phyloP scores from a whole-genome alignment of 1,140 invertebrate genomes.

The Odontomachus brunneus region DNA sequence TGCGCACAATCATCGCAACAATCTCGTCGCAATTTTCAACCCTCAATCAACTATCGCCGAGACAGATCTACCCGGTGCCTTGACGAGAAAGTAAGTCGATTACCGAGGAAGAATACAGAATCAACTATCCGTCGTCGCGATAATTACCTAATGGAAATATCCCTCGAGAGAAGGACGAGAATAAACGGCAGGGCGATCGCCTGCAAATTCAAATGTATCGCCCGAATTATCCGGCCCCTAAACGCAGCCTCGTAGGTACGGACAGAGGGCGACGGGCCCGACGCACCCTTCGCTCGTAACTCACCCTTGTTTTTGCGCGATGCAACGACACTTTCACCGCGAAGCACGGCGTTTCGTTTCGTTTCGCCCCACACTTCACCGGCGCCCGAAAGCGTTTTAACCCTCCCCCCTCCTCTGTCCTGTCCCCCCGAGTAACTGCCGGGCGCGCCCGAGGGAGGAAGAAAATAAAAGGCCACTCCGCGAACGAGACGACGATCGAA shows the following conservation, averaged over 20 bases:
- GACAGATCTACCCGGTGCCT: not conserved
- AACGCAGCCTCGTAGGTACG: conserved; percentile 62
- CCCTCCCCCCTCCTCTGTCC: conserved; percentile 15
- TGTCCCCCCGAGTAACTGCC: conserved; percentile 62
- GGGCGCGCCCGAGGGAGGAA: conserved; percentile 37
- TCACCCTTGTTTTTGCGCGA: conserved; percentile 84
- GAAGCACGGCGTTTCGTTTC: conserved; percentile 29
- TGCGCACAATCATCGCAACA: not conserved
- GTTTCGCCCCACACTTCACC: conserved; percentile 22
- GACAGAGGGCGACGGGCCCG: conserved; percentile 23
- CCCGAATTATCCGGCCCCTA: conserved; percentile 78
- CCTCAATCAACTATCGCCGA: not conserved
- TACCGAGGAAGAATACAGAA: conserved; percentile 47
- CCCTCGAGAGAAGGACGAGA: conserved; percentile 38
- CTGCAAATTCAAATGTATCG: conserved; percentile 84
- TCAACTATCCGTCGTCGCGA: conserved; percentile 63
- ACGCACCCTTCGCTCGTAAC: conserved; percentile 80
- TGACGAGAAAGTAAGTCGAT: conserved; percentile 12
- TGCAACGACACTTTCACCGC: conserved; percentile 79
- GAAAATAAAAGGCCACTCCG: conserved; percentile 61
- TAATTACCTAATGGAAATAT: conserved; percentile 85
- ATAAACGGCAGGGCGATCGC: conserved; percentile 44
- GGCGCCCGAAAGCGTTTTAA: conserved; percentile 66
- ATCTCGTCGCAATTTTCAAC: not conserved
- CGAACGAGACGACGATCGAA: conserved; percentile 34